Evolutionary conservation across 2,113 vertebrate genomes (phyloP), one percentile per base, ranked within the genome.

Genomic region (Notarius quadriscutis): DNA sequence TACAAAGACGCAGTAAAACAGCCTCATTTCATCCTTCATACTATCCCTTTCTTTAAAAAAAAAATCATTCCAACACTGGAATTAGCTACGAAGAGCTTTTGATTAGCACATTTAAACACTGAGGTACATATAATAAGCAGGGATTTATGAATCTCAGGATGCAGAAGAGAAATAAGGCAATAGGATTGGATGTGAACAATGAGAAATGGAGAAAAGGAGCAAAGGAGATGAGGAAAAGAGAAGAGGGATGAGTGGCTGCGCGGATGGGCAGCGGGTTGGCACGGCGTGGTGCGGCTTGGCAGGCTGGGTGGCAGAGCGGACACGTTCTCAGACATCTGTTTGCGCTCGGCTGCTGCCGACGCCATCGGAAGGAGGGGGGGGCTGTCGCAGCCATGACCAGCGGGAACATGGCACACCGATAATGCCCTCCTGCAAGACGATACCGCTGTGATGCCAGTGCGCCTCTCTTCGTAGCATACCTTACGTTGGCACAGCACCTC

Each of bases 271-370:
- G 93, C 90, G 84, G 82, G 91, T 90, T 94, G 94, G 93, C 93
- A 82, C 94, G 93, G 92, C 18, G 7, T 55, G 84, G 84, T 60
- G 41, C 91, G 88, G 94, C 93, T 93, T 95, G 95, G 94, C 95
- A 96, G 91, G 87, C 80, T n/a, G 88, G 91, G 91, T 91, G 91
- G 94, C 86, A 90, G 88, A 94, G 92, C 94, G 94, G 95, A 94
- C 94, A 95, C 93, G 92, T 93, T 94, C 94, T 94, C 95, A 95
- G 95, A 96, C 95, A 96, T 96, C 95, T 95, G 95, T 95, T 96
- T 95, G 94, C 94, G 93, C 91, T 88, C 92, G 94, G 94, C 94
- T 80, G 88, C 86, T 94, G 94, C 94, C 93, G 93, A 92, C 93
- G 90, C 91, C 92, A 90, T 91, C 92, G 93, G 88, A 86, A 30